Percentiles rank a stretch among this genome's conserved stretches.
These are phyloP conservation scores for Clarias fuscus DNA, from an alignment of 2,797 vertebrate species.

Conservation along the genomic window DNA sequence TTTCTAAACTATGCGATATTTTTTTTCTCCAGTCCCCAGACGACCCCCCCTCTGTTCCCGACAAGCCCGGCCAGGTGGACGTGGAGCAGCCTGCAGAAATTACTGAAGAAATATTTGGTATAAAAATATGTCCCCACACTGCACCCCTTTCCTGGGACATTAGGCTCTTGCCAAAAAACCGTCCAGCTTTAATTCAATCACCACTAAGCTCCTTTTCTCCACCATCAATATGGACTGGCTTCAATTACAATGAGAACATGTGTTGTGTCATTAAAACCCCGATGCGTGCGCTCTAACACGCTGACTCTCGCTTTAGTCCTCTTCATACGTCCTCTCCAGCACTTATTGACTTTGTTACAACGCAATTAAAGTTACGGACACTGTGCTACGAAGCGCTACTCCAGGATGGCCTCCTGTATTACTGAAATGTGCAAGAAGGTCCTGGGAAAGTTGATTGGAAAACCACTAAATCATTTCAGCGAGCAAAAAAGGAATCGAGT, in stretches of 20 bases:
- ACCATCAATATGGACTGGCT: constrained; percentile 71
- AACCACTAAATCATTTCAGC: constrained; percentile 6
- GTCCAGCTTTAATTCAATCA: constrained; percentile 55
- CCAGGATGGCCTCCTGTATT: constrained; percentile 40
- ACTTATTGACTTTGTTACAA: constrained; percentile 49
- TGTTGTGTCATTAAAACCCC: constrained; percentile 72
- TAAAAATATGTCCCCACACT: constrained; percentile 79
- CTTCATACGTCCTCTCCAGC: constrained; percentile 6
- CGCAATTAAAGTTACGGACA: constrained; percentile 44
- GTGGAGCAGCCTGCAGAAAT: constrained; percentile 38
- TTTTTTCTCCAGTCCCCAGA: constrained; percentile 30
- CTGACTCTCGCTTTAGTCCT: constrained; percentile 1
- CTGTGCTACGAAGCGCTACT: constrained; percentile 45
- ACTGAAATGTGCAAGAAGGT: constrained; percentile 22
- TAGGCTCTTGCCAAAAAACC: constrained; percentile 68
- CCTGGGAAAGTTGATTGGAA: constrained; percentile 18
- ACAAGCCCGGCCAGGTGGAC: constrained; percentile 15
- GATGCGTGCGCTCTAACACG: constrained; percentile 54
- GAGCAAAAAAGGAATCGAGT: background rate
- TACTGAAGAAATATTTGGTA: constrained; percentile 72
- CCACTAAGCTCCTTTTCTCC: constrained; percentile 48
- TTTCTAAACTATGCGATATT: constrained; percentile 31
- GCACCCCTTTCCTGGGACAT: constrained; percentile 77
- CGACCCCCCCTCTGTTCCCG: constrained; percentile 24
- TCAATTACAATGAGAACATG: constrained; percentile 74